A percentile compares a stretch with the other conserved stretches of the same genome.
Evolutionary conservation across 1,140 invertebrate species (phyloP).

Genomic region (Ceratosolen fusciceps): DNA sequence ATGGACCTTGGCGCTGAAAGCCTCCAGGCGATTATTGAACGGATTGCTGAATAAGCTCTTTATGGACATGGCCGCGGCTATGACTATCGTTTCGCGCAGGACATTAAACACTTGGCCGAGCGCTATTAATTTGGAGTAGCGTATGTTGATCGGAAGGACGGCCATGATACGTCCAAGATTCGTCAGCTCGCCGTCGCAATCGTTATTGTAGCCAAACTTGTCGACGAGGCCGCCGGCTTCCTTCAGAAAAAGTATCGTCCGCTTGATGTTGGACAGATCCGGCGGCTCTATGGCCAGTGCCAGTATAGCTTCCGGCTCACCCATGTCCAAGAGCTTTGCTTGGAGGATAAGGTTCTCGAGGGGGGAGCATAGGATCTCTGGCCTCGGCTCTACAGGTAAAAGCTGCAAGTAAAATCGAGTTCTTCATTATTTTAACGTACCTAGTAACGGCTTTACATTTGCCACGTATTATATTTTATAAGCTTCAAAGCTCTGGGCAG

Average conservation of each 20-base stretch:
- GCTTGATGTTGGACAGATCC: slow-evolving; percentile 83
- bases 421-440: no score
- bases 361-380: slow-evolving; percentile 87
- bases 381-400: slow-evolving; percentile 74
- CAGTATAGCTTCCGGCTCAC: slow-evolving; percentile 85
- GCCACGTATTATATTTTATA: no score
- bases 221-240: slow-evolving; percentile 81
- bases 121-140: slow-evolving; percentile 87
- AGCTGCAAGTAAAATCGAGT: slow-evolving; percentile 55
- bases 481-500: no score
- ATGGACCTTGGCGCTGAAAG: slow-evolving; percentile 83
- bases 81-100: slow-evolving; percentile 88
- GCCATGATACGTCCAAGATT: slow-evolving; percentile 89
- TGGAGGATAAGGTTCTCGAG: slow-evolving; percentile 88
- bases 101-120: slow-evolving; percentile 90
- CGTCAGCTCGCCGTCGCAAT: slow-evolving; percentile 90
- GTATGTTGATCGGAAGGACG: slow-evolving; percentile 85
- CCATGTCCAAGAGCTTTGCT: slow-evolving; percentile 87
- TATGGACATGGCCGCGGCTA: slow-evolving; percentile 87
- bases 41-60: slow-evolving; percentile 86
- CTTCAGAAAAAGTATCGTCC: slow-evolving; percentile 88
- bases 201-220: background rate
- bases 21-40: slow-evolving; percentile 79
- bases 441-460: no score
- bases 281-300: slow-evolving; percentile 91